A percentile compares a stretch with the other conserved stretches of the same genome.
These are phyloP conservation scores for Pheosia tremula DNA, from an alignment of 2,888 invertebrate species.

Conservation along the genomic window DNA sequence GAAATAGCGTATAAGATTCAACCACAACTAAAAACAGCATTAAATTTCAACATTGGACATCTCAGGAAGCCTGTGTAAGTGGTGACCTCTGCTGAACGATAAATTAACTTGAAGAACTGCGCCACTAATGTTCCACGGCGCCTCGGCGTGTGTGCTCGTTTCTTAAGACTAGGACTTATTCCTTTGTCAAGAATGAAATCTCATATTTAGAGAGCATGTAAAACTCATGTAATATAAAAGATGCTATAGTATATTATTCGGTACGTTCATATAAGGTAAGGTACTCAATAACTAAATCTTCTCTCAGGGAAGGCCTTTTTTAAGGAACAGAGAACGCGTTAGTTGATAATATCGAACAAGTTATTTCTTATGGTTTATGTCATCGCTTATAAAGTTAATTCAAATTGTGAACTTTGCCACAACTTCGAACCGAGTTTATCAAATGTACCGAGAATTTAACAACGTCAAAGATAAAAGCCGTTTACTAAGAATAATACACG, in stretches of 20 bases:
- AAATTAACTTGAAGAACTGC: constrained; percentile 35
- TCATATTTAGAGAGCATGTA: too few species aligned
- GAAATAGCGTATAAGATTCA: not conserved
- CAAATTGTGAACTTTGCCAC: not conserved
- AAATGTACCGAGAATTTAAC: too few species aligned
- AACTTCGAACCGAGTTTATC: not conserved
- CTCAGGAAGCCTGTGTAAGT: constrained; percentile 31
- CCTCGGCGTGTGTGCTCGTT: constrained; percentile 8
- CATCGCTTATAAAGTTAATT: not conserved
- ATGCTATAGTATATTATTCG: too few species aligned
- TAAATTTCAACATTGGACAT: not conserved
- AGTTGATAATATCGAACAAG: too few species aligned
- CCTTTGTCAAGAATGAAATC: not conserved
- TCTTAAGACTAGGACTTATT: not conserved
- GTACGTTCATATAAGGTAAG: too few species aligned
- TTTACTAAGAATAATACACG: too few species aligned
- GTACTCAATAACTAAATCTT: too few species aligned
- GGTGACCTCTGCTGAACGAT: constrained; percentile 22
- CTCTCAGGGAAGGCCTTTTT: too few species aligned
- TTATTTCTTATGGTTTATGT: too few species aligned
- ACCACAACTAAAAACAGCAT: not conserved
- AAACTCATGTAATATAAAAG: too few species aligned
- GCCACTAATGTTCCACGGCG: constrained; percentile 21
- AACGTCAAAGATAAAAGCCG: too few species aligned
- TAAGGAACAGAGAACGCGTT: too few species aligned